Conservation (phyloP, 1,140 invertebrate species). For the Prorops nasuta region DNA sequence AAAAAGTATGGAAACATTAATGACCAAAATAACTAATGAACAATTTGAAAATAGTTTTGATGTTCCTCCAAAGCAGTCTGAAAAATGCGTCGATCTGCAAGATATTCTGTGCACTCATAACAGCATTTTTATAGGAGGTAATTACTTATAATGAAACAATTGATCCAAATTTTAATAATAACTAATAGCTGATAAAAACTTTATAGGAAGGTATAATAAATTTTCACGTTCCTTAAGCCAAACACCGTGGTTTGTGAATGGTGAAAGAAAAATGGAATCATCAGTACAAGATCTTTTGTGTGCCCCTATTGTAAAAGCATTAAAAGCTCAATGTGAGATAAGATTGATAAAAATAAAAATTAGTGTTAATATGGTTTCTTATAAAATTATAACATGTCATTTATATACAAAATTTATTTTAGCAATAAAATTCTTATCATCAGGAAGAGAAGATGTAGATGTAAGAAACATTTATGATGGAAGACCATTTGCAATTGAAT, state of each 20-base stretch:
- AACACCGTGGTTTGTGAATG: slow-evolving; percentile 91
- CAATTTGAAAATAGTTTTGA: slow-evolving; percentile 52
- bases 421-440: slow-evolving; percentile 76
- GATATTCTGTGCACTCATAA: slow-evolving; percentile 56
- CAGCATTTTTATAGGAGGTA: slow-evolving; percentile 64
- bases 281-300: slow-evolving; percentile 92
- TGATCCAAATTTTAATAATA: not conserved
- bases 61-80: slow-evolving; percentile 52
- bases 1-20: slow-evolving; percentile 57
- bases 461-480: slow-evolving; percentile 85
- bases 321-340: slow-evolving; percentile 58
- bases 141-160: slow-evolving; percentile 11
- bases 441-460: slow-evolving; percentile 94
- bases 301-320: slow-evolving; percentile 58
- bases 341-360: not conserved
- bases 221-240: slow-evolving; percentile 83
- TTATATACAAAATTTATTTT: slow-evolving; percentile 6
- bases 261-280: slow-evolving; percentile 73
- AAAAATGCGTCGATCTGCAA: slow-evolving; percentile 42
- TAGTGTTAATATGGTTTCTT: not conserved
- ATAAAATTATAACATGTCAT: not conserved
- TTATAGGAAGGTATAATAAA: slow-evolving; percentile 81
- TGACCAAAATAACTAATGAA: slow-evolving; percentile 47
- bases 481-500: slow-evolving; percentile 83
- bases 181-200: slow-evolving; percentile 18